Evolutionary conservation across 1,140 invertebrate species (phyloP).

Genomic region (Zelostemma sp.): DNA sequence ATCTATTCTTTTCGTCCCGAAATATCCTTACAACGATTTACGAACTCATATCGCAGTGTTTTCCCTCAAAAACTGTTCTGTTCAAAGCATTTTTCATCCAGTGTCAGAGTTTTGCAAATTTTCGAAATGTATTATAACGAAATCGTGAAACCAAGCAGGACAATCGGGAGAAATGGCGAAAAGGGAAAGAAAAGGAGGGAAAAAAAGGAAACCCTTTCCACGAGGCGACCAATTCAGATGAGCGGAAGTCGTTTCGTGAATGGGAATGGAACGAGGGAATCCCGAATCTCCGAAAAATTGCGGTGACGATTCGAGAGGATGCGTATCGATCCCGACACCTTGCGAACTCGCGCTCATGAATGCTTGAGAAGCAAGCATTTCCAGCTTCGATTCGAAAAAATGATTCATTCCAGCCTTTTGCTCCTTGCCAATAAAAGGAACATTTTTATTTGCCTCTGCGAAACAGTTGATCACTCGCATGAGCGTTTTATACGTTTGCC

Average conservation of each 20-base stretch:
- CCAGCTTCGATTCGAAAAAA: not conserved
- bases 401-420: not conserved
- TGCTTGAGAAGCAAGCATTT: not conserved
- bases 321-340: constrained; percentile 29
- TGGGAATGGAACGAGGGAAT: constrained; percentile 34
- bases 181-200: constrained; percentile 10
- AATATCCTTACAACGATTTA: no score
- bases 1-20: no score
- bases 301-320: constrained; percentile 27
- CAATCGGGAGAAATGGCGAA: constrained; percentile 28
- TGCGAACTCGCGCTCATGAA: constrained; percentile 14
- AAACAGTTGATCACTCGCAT: not conserved
- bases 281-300: constrained; percentile 46
- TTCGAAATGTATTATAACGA: not conserved
- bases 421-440: no score
- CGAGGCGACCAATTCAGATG: constrained; percentile 23
- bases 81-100: no score
- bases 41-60: no score
- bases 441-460: no score
- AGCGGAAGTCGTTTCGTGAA: constrained; percentile 31
- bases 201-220: constrained; percentile 8
- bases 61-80: no score
- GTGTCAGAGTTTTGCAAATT: not conserved
- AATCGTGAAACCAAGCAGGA: constrained; percentile 16
- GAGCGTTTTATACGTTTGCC: not conserved